Conservation (phyloP, 2,113 vertebrate species). For the Rhynchomys soricoides region DNA sequence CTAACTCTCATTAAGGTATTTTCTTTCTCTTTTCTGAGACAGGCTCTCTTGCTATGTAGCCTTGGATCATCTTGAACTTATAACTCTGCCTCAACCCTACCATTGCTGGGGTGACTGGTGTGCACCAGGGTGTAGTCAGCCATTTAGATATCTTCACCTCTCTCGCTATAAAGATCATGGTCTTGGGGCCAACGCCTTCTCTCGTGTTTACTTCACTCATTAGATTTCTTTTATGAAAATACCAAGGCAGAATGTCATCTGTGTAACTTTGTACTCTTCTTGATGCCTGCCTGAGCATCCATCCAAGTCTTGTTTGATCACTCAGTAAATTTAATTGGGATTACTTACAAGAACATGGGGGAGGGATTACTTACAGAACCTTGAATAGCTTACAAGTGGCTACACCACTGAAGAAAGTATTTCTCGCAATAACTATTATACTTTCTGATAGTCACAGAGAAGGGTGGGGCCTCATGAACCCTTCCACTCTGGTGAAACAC, state of each 20-base stretch:
- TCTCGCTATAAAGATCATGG: neutral
- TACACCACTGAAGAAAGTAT: neutral
- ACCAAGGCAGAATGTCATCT: neutral
- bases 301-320: neutral
- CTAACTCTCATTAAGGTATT: too few relatives aligned
- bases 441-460: neutral
- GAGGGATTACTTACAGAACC: neutral
- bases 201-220: neutral
- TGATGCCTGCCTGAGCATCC: neutral
- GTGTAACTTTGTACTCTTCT: rapidly evolving
- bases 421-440: neutral
- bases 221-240: neutral
- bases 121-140: too few relatives aligned
- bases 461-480: too few relatives aligned
- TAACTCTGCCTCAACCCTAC: neutral
- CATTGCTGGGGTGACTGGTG: neutral
- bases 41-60: neutral
- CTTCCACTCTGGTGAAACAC: neutral
- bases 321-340: neutral
- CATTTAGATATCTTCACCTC: neutral
- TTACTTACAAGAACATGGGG: neutral
- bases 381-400: neutral
- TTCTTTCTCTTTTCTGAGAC: neutral
- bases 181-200: too few relatives aligned
- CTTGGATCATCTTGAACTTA: neutral